A percentile compares a stretch with the other conserved stretches of the same genome.
phyloP scores from a whole-genome alignment of 2,888 invertebrate species.

The Periphyllus acericola region DNA sequence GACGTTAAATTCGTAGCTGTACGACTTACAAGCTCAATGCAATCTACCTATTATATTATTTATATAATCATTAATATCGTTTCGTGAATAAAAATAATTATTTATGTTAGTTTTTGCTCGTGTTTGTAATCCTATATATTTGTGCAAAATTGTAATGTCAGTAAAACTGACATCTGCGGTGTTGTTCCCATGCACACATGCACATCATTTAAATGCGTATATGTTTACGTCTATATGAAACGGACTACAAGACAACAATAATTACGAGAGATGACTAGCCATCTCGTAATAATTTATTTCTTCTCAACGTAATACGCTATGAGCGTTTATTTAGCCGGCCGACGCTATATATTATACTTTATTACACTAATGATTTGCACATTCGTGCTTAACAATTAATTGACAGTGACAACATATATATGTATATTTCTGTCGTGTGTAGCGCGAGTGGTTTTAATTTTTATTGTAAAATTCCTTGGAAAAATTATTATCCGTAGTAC shows the following conservation, averaged over 20 bases:
- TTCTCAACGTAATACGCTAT: background rate
- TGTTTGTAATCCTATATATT: background rate
- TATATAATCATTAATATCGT: background rate
- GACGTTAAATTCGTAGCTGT: background rate
- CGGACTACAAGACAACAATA: slow-evolving; percentile 37
- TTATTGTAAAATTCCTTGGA: background rate
- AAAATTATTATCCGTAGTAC: background rate
- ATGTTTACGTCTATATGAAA: slow-evolving; percentile 3
- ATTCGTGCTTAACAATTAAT: slow-evolving; percentile 10
- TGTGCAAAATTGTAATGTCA: background rate
- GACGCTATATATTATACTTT: background rate
- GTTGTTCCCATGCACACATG: background rate
- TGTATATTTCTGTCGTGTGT: background rate
- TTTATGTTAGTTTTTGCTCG: background rate
- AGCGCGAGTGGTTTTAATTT: background rate
- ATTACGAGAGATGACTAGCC: slow-evolving; percentile 41
- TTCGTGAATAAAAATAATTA: background rate
- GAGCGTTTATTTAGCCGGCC: background rate
- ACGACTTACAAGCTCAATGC: background rate
- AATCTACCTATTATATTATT: background rate
- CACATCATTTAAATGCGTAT: slow-evolving; percentile 33
- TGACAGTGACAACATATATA: background rate
- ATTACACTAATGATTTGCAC: slow-evolving; percentile 14
- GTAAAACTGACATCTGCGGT: background rate
- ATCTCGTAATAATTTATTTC: slow-evolving; percentile 15